Conservation (phyloP, 2,113 vertebrate species). For the Sylvietta virens region DNA sequence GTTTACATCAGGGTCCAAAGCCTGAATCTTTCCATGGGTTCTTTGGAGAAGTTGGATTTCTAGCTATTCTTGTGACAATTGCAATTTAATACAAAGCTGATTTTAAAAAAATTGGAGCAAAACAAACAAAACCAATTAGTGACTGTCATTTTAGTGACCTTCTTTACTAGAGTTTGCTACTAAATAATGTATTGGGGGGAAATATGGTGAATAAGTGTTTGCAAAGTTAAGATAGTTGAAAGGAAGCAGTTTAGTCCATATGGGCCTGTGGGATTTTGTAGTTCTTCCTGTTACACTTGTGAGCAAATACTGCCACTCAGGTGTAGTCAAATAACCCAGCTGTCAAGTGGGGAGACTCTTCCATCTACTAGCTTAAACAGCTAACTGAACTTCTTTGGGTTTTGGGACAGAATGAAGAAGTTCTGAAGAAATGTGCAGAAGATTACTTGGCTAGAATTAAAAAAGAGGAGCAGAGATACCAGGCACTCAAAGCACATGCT, state of each 20-base stretch:
- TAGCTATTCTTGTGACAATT: background rate
- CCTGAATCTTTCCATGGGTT: background rate
- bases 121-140: background rate
- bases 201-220: background rate
- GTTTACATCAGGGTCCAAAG: background rate
- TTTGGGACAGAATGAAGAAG: constrained; percentile 83
- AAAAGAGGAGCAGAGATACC: constrained; percentile 87
- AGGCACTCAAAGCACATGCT: constrained; percentile 86
- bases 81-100: background rate
- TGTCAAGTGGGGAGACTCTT: background rate
- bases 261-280: background rate
- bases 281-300: background rate
- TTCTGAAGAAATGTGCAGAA: constrained; percentile 84
- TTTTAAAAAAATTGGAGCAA: rapidly evolving
- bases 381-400: background rate
- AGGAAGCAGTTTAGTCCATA: background rate
- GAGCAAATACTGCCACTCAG: background rate
- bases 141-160: background rate
- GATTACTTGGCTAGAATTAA: constrained; percentile 80
- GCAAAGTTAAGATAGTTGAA: background rate
- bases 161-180: background rate
- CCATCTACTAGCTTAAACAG: background rate
- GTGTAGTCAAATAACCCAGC: background rate
- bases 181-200: background rate
- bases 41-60: background rate